Conservation (phyloP, 2,888 invertebrate species). For the Trissoscelio sp. region DNA sequence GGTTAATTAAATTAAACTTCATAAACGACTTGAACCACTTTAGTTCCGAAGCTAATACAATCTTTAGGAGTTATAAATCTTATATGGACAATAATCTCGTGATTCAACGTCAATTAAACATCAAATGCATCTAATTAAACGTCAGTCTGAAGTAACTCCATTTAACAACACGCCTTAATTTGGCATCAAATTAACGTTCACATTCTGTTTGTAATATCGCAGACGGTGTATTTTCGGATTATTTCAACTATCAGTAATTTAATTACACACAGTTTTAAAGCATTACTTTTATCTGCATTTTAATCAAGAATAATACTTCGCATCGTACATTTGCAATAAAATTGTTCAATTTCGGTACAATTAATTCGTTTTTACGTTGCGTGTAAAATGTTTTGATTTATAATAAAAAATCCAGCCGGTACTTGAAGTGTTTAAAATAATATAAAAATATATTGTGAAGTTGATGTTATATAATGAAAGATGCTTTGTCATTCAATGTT, state of each 20-base stretch:
- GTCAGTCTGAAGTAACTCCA: constrained; percentile 61
- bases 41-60: constrained; percentile 24
- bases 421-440: too few species aligned
- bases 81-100: constrained; percentile 50
- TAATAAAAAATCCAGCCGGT: background rate
- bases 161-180: constrained; percentile 61
- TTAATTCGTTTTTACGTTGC: constrained; percentile 5
- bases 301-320: constrained; percentile 36
- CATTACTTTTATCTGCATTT: constrained; percentile 48
- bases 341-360: constrained; percentile 22
- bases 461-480: too few species aligned
- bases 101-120: constrained; percentile 64
- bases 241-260: constrained; percentile 55
- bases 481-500: too few species aligned
- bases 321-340: constrained; percentile 9
- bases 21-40: constrained; percentile 11
- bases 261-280: constrained; percentile 45
- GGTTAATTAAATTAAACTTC: constrained; percentile 19
- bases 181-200: constrained; percentile 57
- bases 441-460: too few species aligned
- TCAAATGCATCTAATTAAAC: constrained; percentile 62
- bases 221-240: constrained; percentile 56
- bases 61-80: constrained; percentile 48
- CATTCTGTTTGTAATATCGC: constrained; percentile 56
- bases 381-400: background rate